Evolutionary conservation across 1,140 invertebrate genomes (phyloP).

Genomic region (Holcopasites calliopsidis): DNA sequence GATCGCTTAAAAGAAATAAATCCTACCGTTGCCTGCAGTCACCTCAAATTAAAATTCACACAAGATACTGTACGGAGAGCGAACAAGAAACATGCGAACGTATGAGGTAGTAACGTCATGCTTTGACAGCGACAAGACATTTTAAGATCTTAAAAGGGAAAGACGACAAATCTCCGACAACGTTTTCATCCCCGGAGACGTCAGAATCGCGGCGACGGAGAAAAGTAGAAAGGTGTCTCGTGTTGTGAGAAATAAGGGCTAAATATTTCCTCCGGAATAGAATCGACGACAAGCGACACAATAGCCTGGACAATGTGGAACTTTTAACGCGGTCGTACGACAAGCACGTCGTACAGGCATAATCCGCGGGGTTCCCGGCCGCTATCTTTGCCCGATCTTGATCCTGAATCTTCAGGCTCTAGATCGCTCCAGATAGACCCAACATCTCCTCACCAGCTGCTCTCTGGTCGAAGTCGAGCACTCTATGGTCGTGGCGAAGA

Average conservation of each 20-base stretch:
- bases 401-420: constrained; percentile 54
- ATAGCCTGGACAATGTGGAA: constrained; percentile 62
- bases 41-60: too few species aligned
- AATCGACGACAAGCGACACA: constrained; percentile 67
- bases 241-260: constrained; percentile 60
- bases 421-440: constrained; percentile 63
- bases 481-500: neutral
- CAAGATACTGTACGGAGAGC: too few species aligned
- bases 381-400: constrained; percentile 65
- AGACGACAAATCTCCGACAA: neutral
- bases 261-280: constrained; percentile 65
- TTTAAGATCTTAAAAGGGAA: neutral
- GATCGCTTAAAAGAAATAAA: too few species aligned
- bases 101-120: neutral
- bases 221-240: neutral
- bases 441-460: constrained; percentile 54
- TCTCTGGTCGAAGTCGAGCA: constrained; percentile 32
- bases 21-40: too few species aligned
- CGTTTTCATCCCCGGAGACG: neutral
- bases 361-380: constrained; percentile 63
- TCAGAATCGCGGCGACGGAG: neutral
- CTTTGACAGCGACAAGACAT: too few species aligned
- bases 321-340: constrained; percentile 63
- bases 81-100: too few species aligned
- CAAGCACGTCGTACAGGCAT: constrained; percentile 56